Conservation (phyloP, 2,888 invertebrate genomes). For the Zeuzera pyrina region DNA sequence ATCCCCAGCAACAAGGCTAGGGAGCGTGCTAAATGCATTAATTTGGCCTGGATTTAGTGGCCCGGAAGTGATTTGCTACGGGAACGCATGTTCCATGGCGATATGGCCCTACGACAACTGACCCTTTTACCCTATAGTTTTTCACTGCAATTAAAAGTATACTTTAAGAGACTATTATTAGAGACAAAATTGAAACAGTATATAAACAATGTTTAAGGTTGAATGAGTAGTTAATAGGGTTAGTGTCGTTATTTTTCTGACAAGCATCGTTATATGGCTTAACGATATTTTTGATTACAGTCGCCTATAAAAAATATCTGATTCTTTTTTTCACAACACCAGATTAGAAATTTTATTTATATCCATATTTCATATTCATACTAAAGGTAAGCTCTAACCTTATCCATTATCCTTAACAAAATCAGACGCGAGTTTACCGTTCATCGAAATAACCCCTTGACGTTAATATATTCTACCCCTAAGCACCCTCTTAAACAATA, state of each 20-base stretch:
- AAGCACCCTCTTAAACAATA: conserved; percentile 51
- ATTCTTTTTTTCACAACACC: too few species aligned
- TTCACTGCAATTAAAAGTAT: conserved; percentile 30
- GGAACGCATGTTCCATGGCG: conserved; percentile 61
- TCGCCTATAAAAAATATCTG: too few species aligned
- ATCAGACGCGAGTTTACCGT: conserved; percentile 26
- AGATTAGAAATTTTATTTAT: too few species aligned
- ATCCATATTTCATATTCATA: too few species aligned
- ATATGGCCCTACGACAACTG: conserved; percentile 60
- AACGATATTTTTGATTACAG: too few species aligned
- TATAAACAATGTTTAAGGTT: conserved; percentile 22
- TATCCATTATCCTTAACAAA: conserved; percentile 27
- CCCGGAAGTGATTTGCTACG: conserved; percentile 73
- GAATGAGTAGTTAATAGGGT: conserved; percentile 9
- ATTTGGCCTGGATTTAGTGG: conserved; percentile 72
- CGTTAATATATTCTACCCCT: conserved; percentile 57
- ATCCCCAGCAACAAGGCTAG: conserved; percentile 59
- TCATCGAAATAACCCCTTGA: conserved; percentile 26
- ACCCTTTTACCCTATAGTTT: conserved; percentile 43
- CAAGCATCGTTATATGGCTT: too few species aligned
- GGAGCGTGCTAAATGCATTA: conserved; percentile 73
- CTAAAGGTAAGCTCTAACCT: too few species aligned
- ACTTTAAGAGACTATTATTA: conserved; percentile 24
- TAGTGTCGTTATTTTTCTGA: too few species aligned
- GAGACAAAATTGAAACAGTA: conserved; percentile 22